Conservation (phyloP, 2,888 invertebrate species). For the Drosophila kokeensis region DNA sequence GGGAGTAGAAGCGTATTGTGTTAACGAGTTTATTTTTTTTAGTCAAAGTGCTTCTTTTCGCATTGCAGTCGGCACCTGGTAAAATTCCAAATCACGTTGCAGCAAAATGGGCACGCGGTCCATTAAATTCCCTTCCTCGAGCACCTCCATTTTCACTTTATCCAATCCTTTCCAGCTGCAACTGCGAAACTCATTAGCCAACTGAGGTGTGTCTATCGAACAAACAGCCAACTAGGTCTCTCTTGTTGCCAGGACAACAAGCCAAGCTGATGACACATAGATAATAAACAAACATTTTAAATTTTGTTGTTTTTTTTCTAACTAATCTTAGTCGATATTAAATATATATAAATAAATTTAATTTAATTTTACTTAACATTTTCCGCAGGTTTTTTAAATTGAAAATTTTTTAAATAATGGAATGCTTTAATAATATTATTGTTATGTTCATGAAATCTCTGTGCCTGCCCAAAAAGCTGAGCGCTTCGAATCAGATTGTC, state of each 20-base stretch:
- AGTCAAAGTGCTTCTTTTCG: constrained; percentile 24
- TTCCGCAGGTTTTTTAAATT: neutral
- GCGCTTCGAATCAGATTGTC: constrained; percentile 68
- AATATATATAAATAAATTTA: neutral
- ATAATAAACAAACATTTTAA: neutral
- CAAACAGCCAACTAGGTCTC: constrained; percentile 28
- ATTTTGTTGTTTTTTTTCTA: neutral
- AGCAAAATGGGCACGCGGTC: constrained; percentile 93
- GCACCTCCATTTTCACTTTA: constrained; percentile 89
- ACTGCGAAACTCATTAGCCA: constrained; percentile 32
- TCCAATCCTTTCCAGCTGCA: constrained; percentile 11
- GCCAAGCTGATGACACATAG: neutral
- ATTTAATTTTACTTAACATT: neutral
- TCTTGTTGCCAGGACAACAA: constrained; percentile 44
- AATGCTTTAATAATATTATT: neutral
- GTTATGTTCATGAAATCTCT: constrained; percentile 73
- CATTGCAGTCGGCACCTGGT: constrained; percentile 87
- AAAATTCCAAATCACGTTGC: constrained; percentile 93
- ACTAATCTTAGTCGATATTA: neutral
- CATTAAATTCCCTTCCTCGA: constrained; percentile 96
- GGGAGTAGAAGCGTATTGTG: constrained; percentile 11
- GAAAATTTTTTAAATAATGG: neutral
- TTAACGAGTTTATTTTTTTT: constrained; percentile 35
- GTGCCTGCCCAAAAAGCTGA: constrained; percentile 75
- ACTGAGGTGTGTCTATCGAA: constrained; percentile 27